Percentiles rank a stretch among this genome's conserved stretches.
Evolutionary conservation across 2,797 vertebrate genomes (phyloP).

Genomic region (Erethizon dorsatum): DNA sequence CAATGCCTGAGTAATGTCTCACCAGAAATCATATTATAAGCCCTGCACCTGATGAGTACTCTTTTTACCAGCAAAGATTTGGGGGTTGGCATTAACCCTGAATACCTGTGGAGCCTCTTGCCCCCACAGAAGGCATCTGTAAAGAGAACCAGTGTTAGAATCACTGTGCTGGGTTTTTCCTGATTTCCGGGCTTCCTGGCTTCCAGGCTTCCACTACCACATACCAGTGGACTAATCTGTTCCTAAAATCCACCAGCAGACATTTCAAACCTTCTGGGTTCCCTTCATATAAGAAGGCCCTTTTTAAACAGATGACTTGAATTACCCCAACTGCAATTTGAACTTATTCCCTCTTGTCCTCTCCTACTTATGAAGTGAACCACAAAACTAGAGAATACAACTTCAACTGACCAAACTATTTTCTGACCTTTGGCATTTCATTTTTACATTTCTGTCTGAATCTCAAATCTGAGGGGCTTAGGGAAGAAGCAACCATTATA

Average conservation of each 20-base stretch:
- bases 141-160: slow-evolving; percentile 22
- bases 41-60: not conserved
- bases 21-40: not conserved
- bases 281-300: slow-evolving; percentile 28
- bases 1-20: slow-evolving; percentile 12
- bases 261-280: slow-evolving; percentile 57
- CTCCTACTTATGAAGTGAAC: slow-evolving; percentile 14
- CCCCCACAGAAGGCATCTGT: not conserved
- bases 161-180: not conserved
- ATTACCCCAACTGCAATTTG: slow-evolving; percentile 53
- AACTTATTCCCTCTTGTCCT: slow-evolving; percentile 26
- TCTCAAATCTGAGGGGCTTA: slow-evolving; percentile 65
- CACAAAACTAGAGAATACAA: slow-evolving; percentile 2
- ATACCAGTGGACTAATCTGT: not conserved
- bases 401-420: slow-evolving; percentile 38
- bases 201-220: not conserved
- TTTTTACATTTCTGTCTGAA: slow-evolving; percentile 48
- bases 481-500: slow-evolving; percentile 58
- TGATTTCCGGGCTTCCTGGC: not conserved
- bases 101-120: not conserved
- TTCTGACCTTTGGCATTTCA: slow-evolving; percentile 64
- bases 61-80: not conserved
- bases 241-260: slow-evolving; percentile 37
- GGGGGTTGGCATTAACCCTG: not conserved
- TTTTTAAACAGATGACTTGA: slow-evolving; percentile 40